Evolutionary conservation across 37 sponge, comb jelly and placozoan species (phyloP), one percentile per base, ranked within the genome.

Genomic region (Cliona cf. orientalis): DNA sequence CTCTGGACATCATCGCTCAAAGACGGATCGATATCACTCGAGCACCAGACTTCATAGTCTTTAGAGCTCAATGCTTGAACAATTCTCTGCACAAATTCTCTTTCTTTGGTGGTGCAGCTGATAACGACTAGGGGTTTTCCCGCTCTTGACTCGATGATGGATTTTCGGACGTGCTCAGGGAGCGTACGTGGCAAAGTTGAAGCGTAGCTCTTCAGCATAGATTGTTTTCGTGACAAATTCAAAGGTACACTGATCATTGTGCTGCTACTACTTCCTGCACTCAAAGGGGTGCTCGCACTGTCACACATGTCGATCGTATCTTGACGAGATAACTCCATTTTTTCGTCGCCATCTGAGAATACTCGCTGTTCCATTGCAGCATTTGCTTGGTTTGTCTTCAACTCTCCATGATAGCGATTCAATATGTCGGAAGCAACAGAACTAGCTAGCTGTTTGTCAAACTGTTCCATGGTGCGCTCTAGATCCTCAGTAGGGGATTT

Each of bases 121-220:
- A 94, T 53, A 3, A 94, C 72, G 11, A 90, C 59, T 4, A 94
- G 84, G 9, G 86, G 83, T 29, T 81, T 86, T 0, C 91, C 91
- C 6, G 64, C 58, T 1, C 91, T 57, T 25, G 91, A 79, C 55
- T 89, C 72, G 34, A 58, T 46, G 23, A 91, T 60, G 1, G 81
- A 49, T 70, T 78, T 17, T n/a, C 46, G 83, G 6, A 76, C 58
- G 21, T 56, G 23, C 2, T 42, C 39, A 23, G 67, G 25, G 23
- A 84, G 34, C 35, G 85, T 74, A 7, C 32, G 19, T 17, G 85
- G 90, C 2, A 79, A 45, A 1, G 3, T 21, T 4, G 90, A 79
- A 56, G 74, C 74, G 36, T 74, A 82, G 67, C 83, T 86, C 28
- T 60, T 72, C 21, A 91, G 28, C 29, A 82, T 25, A 0, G 91